These are phyloP conservation scores for Acanthacorydalis orientalis DNA, from an alignment of 2,888 invertebrate species.

Conservation along the genomic window DNA sequence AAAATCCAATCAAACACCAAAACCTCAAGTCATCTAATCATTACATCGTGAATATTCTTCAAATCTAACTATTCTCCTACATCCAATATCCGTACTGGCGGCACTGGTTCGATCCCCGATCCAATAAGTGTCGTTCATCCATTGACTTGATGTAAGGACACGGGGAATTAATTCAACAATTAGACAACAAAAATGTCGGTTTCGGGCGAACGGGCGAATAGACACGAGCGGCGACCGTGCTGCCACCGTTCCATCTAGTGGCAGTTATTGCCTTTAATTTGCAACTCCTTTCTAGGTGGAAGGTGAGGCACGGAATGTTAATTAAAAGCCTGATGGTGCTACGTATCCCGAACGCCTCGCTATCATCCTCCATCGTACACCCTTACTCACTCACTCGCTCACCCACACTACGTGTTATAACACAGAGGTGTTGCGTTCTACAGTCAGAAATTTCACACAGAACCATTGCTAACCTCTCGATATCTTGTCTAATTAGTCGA, in stretches of 20 bases:
- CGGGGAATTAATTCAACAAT: conserved; percentile 27
- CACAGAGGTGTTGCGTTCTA: no score
- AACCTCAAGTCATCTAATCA: background rate
- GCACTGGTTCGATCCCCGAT: background rate
- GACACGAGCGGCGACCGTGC: conserved; percentile 11
- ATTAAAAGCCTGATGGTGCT: conserved; percentile 22
- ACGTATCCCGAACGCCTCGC: no score
- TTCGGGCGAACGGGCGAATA: conserved; percentile 5
- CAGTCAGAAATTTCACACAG: no score
- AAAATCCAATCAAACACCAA: background rate
- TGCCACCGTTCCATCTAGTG: conserved; percentile 17
- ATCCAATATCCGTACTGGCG: no score
- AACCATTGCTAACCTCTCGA: no score
- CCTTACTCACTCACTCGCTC: no score
- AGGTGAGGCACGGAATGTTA: conserved; percentile 25
- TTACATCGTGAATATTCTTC: background rate
- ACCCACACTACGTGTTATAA: no score
- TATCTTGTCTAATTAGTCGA: no score
- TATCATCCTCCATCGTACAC: no score
- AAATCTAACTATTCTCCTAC: no score
- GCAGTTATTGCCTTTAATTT: conserved; percentile 30
- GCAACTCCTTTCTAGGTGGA: conserved; percentile 25
- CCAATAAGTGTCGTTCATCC: conserved; percentile 3
- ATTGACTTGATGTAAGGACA: conserved; percentile 20
- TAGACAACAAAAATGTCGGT: conserved; percentile 26